Evolutionary conservation across 2,797 vertebrate species (phyloP).

Genomic region (Cyclura pinguis): DNA sequence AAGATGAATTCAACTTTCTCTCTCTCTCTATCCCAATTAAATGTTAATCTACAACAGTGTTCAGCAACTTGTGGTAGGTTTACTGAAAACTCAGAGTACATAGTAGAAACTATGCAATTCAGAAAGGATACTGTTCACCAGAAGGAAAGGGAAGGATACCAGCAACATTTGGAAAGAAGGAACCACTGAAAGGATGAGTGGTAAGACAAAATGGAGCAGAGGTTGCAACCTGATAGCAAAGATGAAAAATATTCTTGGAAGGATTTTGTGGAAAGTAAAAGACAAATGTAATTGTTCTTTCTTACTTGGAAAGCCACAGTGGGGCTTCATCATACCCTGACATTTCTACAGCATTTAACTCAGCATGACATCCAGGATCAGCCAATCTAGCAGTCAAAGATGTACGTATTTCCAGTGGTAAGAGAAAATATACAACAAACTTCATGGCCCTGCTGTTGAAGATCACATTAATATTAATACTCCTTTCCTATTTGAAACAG

Average conservation of each 20-base stretch:
- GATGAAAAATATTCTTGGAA: conserved; percentile 56
- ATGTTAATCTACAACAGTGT: conserved; percentile 69
- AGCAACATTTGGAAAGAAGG: conserved; percentile 76
- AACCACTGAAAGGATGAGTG: conserved; percentile 66
- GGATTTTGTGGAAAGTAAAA: conserved; percentile 49
- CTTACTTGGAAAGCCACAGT: conserved; percentile 48
- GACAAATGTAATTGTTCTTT: conserved; percentile 11
- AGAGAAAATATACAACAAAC: conserved; percentile 6
- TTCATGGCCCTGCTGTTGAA: conserved; percentile 35
- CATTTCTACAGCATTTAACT: conserved; percentile 30
- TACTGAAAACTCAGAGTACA: conserved; percentile 15
- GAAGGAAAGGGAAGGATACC: conserved; percentile 60
- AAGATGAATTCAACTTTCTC: conserved; percentile 40
- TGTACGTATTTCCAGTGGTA: background rate
- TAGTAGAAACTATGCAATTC: conserved; percentile 57
- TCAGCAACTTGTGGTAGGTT: conserved; percentile 59
- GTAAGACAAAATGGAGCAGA: conserved; percentile 66
- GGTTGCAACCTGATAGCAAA: conserved; percentile 60
- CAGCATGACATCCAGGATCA: conserved; percentile 22
- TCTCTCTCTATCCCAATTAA: conserved; percentile 46
- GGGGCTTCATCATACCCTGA: conserved; percentile 41
- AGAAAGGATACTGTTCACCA: conserved; percentile 66
- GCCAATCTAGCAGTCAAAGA: conserved; percentile 14
- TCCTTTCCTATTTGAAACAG: conserved; percentile 47
- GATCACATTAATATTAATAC: conserved; percentile 33